Evolutionary conservation across 1,140 invertebrate genomes (phyloP).

Genomic region (Atta cephalotes): DNA sequence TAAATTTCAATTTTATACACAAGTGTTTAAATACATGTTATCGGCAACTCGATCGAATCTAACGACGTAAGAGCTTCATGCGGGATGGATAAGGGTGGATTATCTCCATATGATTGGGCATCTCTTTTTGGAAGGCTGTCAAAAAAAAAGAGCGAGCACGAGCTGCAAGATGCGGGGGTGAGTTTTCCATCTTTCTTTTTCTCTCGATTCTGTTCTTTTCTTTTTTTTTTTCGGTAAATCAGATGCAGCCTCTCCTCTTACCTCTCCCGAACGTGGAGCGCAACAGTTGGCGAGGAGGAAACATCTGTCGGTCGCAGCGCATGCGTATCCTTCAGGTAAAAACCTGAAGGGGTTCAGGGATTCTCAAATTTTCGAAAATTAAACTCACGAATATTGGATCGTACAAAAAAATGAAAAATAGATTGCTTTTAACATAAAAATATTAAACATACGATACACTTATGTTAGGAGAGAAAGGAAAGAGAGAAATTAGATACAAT

Average conservation of each 20-base stretch:
- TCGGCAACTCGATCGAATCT: conserved; percentile 61
- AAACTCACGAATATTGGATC: neutral
- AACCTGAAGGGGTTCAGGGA: conserved; percentile 78
- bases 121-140: conserved; percentile 9
- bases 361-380: conserved; percentile 79
- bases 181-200: conserved; percentile 62
- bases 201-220: conserved; percentile 48
- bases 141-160: conserved; percentile 43
- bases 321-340: conserved; percentile 80
- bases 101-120: conserved; percentile 8
- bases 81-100: neutral
- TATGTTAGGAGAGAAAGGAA: too few relatives aligned
- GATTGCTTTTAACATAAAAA: neutral
- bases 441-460: neutral
- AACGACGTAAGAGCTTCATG: conserved; percentile 48
- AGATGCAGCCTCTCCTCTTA: conserved; percentile 39
- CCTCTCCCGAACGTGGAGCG: conserved; percentile 68
- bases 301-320: conserved; percentile 82
- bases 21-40: conserved; percentile 41
- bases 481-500: neutral
- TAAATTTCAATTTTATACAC: conserved; percentile 55
- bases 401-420: neutral
- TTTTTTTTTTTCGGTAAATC: conserved; percentile 41
- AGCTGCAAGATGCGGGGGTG: conserved; percentile 30
- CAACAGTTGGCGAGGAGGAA: conserved; percentile 84